Conservation (phyloP, 1,140 invertebrate species). For the honey bee (Apis mellifera) region Amel_HAv3.1 CM009931.2:9084501-9085000, state of each 20-base stretch:
- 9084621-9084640: slow-evolving; percentile 37
- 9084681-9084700: slow-evolving; percentile 36
- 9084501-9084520: slow-evolving; percentile 30
- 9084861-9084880: slow-evolving; percentile 14
- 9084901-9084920: slow-evolving; percentile 32
- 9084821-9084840: slow-evolving; percentile 44
- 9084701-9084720: slow-evolving; percentile 45
- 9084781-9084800: slow-evolving; percentile 46
- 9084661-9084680: slow-evolving; percentile 35
- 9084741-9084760: slow-evolving; percentile 28
- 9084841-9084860: slow-evolving; percentile 19
- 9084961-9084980: slow-evolving; percentile 40
- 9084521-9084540: slow-evolving; percentile 45
- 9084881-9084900: not conserved
- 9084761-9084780: slow-evolving; percentile 41
- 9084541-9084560: slow-evolving; percentile 44
- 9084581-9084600: slow-evolving; percentile 17
- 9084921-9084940: slow-evolving; percentile 36
- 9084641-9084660: slow-evolving; percentile 29
- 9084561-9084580: slow-evolving; percentile 35
- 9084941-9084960: slow-evolving; percentile 14
- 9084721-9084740: slow-evolving; percentile 48
- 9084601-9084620: slow-evolving; percentile 23
- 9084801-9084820: slow-evolving; percentile 30
- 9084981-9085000: slow-evolving; percentile 33